Base-by-base conservation (phyloP, 2,797 vertebrate species). In the Silurus aristotelis region DNA sequence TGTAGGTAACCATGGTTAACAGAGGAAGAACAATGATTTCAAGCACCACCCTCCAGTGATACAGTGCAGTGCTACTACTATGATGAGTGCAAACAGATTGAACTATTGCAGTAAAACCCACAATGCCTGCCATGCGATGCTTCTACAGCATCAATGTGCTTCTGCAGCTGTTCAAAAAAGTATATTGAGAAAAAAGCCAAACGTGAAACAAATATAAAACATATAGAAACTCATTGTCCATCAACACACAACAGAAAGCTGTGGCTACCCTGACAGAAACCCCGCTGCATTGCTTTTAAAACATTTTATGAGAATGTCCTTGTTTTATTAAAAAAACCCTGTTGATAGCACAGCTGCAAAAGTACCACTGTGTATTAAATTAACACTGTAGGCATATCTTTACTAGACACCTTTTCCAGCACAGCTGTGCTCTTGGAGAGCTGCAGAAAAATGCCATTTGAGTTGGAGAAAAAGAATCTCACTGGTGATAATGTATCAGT, bases 361-460 rank as follows among this genome's bases (percentile, higher is more conserved):
- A 6, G n/a, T 66, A 52, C 58, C 61, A 80, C 9, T 2, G 14
- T 27, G 78, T 19, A 25, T 15, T 25, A 7, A 15, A 80, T 6
- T 14, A 19, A n/a, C 5, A 17, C 52, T 52, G 60, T 48, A 4
- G 61, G n/a, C 43, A 66, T 52, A 80, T 80, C 14, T 66, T 25
- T 61, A 63, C 22, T 13, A 63, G 3, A 13, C 77, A 17, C 61
- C 20, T 63, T 61, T 48, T 80, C 77, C 61, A 64, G 38, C 77
- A 79, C 76, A 79, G 58, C 76, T 79, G 76, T 61, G 61, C 58
- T 61, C 38, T 46, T 63, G 17, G 58, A 46, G 76, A 43, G 7
- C 58, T 61, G 60, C 56, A 79, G 60, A 52, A 66, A 64, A 80
- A 80, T n/a, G 20, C 0, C 7, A 60, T 78, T 61, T 78, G 12